phyloP scores from a whole-genome alignment of 2,797 vertebrate genomes.

The Acrossocheilus wenchowensis region DNA sequence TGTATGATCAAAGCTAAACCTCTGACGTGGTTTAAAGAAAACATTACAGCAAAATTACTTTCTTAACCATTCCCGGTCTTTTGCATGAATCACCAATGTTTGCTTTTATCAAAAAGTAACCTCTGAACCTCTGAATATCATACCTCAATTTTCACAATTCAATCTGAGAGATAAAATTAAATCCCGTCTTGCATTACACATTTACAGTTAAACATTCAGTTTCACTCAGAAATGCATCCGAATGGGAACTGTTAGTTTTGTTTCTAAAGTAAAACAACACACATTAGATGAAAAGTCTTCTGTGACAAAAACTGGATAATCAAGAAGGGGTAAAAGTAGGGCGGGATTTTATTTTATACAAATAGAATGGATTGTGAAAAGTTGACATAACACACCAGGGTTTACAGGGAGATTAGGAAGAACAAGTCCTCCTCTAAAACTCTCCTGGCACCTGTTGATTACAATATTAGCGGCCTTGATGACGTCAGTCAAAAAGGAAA shows the following conservation, averaged over 20 bases:
- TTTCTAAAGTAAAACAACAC: neutral
- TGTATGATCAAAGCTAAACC: neutral
- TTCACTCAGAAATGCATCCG: neutral
- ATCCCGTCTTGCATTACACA: neutral
- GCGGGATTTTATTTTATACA: neutral
- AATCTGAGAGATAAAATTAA: neutral
- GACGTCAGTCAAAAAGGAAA: neutral
- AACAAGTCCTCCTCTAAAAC: neutral
- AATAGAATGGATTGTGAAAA: neutral
- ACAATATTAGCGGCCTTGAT: neutral
- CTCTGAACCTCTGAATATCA: neutral
- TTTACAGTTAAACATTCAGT: neutral
- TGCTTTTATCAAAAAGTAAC: neutral
- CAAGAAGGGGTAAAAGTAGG: neutral
- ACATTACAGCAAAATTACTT: neutral
- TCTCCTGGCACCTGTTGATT: constrained; percentile 5
- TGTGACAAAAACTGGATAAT: neutral
- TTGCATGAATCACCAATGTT: neutral
- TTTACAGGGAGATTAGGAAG: neutral
- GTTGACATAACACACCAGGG: neutral
- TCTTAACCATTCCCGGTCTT: neutral
- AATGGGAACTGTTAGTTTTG: neutral
- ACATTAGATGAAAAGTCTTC: neutral
- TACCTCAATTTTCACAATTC: neutral
- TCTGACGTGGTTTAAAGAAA: neutral